Evolutionary conservation across 2,888 invertebrate genomes (phyloP).

Genomic region (Dryomyza anilis): DNA sequence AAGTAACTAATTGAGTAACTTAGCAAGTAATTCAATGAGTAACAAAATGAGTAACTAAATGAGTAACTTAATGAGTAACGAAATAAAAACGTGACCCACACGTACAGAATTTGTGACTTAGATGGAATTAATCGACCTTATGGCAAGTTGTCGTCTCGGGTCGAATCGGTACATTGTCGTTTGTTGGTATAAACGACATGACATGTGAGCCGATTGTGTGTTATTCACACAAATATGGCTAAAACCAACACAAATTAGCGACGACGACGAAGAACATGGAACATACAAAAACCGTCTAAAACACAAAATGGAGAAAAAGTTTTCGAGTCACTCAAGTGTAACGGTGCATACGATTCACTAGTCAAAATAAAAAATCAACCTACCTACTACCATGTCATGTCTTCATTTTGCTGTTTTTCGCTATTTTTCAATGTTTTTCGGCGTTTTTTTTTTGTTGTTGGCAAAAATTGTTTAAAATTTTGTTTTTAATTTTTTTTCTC

Average conservation of each 20-base stretch:
- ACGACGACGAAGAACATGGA: neutral
- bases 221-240: neutral
- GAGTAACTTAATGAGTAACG: too few relatives aligned
- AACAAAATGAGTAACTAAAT: too few relatives aligned
- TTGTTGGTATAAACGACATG: neutral
- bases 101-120: too few relatives aligned
- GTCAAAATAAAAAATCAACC: neutral
- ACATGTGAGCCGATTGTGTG: neutral
- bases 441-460: neutral
- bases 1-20: too few relatives aligned
- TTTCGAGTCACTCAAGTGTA: neutral
- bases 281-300: too few relatives aligned
- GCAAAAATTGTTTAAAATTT: too few relatives aligned
- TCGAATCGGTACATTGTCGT: neutral
- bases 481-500: neutral
- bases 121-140: too few relatives aligned
- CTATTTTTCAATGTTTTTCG: neutral
- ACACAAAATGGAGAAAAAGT: neutral
- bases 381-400: neutral
- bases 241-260: neutral
- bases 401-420: neutral
- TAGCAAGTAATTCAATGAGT: too few relatives aligned
- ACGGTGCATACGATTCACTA: neutral
- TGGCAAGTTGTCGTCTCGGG: too few relatives aligned
- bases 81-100: too few relatives aligned